Evolutionary conservation across 1,140 invertebrate genomes (phyloP).

Genomic region (Formica selysi): DNA sequence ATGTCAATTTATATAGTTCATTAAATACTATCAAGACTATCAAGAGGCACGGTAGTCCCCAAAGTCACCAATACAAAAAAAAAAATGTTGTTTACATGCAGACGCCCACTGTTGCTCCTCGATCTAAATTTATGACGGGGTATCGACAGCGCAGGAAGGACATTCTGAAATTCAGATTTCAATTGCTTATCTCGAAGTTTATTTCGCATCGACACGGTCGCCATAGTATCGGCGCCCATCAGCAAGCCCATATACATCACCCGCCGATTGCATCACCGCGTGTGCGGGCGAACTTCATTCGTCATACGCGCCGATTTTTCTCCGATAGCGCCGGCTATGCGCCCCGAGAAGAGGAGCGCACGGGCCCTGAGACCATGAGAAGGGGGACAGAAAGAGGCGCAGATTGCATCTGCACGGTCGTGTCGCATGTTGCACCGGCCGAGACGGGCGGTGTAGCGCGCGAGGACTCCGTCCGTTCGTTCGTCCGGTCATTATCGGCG

Average conservation of each 20-base stretch:
- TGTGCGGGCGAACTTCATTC: constrained; percentile 63
- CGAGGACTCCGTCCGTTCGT: constrained; percentile 25
- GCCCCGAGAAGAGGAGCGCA: constrained; percentile 50
- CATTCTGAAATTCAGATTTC: constrained; percentile 62
- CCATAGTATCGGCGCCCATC: constrained; percentile 60
- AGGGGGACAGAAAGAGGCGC: constrained; percentile 24
- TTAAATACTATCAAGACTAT: background rate
- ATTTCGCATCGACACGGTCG: constrained; percentile 63
- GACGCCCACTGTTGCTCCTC: constrained; percentile 24
- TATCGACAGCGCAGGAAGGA: constrained; percentile 15
- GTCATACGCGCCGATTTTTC: constrained; percentile 62
- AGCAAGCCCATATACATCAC: constrained; percentile 61
- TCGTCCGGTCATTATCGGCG: constrained; percentile 64
- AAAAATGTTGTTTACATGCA: constrained; percentile 18
- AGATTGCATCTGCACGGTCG: constrained; percentile 61
- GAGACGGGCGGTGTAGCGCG: constrained; percentile 11
- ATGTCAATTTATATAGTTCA: background rate
- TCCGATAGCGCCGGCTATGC: constrained; percentile 52
- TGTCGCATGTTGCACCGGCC: constrained; percentile 58
- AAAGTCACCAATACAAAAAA: background rate
- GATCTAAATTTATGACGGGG: constrained; percentile 53
- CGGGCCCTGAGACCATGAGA: background rate
- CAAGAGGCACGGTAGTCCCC: background rate
- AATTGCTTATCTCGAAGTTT: constrained; percentile 57
- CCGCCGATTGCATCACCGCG: constrained; percentile 54